Evolutionary conservation across 2,797 vertebrate genomes (phyloP).

Genomic region (Ceryle rudis): DNA sequence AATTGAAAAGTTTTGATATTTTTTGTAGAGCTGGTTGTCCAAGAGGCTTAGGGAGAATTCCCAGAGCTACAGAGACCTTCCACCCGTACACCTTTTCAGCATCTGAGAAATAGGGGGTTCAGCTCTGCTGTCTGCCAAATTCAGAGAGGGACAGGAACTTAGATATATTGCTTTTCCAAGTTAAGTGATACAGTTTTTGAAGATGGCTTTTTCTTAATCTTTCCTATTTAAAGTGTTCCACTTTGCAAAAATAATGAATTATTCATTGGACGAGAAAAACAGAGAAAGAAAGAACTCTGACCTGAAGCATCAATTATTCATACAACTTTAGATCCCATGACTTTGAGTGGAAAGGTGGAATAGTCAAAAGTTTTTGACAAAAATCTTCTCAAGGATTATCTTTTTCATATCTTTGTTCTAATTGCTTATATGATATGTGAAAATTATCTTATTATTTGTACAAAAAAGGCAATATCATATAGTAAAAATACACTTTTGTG

Average conservation of each 20-base stretch:
- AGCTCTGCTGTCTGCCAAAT: neutral
- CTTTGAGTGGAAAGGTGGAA: constrained; percentile 56
- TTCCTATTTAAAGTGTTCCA: constrained; percentile 49
- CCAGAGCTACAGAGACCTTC: neutral
- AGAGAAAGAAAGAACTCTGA: constrained; percentile 56
- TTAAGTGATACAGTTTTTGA: constrained; percentile 30
- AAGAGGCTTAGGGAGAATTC: neutral
- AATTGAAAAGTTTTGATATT: neutral
- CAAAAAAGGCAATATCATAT: neutral
- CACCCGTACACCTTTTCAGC: neutral
- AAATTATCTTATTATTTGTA: neutral
- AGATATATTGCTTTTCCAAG: constrained; percentile 16
- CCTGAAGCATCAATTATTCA: constrained; percentile 67
- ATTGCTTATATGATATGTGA: neutral
- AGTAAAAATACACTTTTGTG: neutral
- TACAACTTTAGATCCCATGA: constrained; percentile 52
- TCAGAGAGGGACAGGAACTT: neutral
- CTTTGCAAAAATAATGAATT: constrained; percentile 64
- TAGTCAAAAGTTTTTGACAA: constrained; percentile 46
- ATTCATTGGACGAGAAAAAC: constrained; percentile 62
- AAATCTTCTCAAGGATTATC: constrained; percentile 19
- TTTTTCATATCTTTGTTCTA: constrained; percentile 28
- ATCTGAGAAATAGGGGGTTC: neutral
- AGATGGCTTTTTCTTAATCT: constrained; percentile 55
- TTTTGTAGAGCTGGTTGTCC: neutral